These are phyloP conservation scores for Drosophila demipolita DNA, from an alignment of 2,888 invertebrate genomes.

Conservation along the genomic window DNA sequence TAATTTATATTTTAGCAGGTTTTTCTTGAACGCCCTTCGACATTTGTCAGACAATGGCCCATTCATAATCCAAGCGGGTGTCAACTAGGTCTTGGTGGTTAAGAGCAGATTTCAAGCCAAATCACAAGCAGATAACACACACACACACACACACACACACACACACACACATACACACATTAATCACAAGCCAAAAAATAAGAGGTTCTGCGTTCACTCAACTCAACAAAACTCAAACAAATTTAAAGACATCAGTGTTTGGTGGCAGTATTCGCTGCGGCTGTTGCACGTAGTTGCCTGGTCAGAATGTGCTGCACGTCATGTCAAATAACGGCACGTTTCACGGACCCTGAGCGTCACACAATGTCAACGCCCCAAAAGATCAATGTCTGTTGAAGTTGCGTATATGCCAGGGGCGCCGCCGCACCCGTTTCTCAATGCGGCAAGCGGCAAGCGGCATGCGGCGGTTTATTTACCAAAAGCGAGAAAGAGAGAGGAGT, in stretches of 20 bases:
- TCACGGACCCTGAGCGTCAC: conserved; percentile 35
- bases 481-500: not conserved
- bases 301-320: conserved; percentile 48
- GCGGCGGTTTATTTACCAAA: not conserved
- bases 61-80: conserved; percentile 15
- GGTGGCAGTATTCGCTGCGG: not conserved
- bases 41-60: conserved; percentile 15
- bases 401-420: conserved; percentile 51
- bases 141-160: not conserved
- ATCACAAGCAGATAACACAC: conserved; percentile 4
- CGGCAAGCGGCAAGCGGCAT: not conserved
- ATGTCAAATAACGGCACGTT: conserved; percentile 60
- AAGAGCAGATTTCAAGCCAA: not conserved
- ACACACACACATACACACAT: not conserved
- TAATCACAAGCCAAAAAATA: not conserved
- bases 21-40: conserved; percentile 10
- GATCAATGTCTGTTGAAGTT: conserved; percentile 65
- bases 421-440: conserved; percentile 15
- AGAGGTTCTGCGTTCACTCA: not conserved
- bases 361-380: conserved; percentile 70
- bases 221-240: not conserved
- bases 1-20: not conserved
- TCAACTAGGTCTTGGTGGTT: conserved; percentile 10
- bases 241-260: conserved; percentile 5
- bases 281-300: conserved; percentile 25